phyloP scores from a whole-genome alignment of 2,888 invertebrate species.

The Nemapogon koenigi region DNA sequence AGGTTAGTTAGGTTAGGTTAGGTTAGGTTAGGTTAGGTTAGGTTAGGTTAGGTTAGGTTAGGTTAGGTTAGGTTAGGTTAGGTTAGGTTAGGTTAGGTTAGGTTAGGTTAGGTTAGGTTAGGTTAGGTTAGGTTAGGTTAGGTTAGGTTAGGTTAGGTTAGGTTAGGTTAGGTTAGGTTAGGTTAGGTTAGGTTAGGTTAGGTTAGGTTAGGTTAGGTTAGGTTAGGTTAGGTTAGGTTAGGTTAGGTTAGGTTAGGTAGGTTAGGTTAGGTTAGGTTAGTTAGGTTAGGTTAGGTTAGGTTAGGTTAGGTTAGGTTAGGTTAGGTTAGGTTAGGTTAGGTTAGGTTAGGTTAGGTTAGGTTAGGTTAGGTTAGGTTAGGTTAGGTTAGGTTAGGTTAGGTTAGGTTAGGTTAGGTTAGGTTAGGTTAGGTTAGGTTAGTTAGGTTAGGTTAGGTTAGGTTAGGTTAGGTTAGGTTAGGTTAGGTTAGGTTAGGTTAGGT shows the following conservation, averaged over 20 bases:
- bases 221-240: conserved; percentile 18
- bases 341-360: too few relatives aligned
- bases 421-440: conserved; percentile 4
- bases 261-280: conserved; percentile 15
- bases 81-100: conserved; percentile 12
- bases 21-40: conserved; percentile 13
- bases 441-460: conserved; percentile 4
- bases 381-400: too few relatives aligned
- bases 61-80: conserved; percentile 13
- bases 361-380: too few relatives aligned
- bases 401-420: too few relatives aligned
- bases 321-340: too few relatives aligned
- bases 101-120: conserved; percentile 12
- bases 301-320: conserved; percentile 17
- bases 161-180: conserved; percentile 17
- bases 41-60: conserved; percentile 13
- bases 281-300: conserved; percentile 16
- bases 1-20: conserved; percentile 13
- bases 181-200: conserved; percentile 17
- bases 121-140: conserved; percentile 10
- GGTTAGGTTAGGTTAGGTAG: conserved; percentile 16
- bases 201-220: conserved; percentile 19
- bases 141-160: conserved; percentile 13
- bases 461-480: conserved; percentile 4
- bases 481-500: conserved; percentile 4